Evolutionary conservation across 2,888 invertebrate species (phyloP), one percentile per base, ranked within the genome.

Genomic region (Helicoverpa assulta): DNA sequence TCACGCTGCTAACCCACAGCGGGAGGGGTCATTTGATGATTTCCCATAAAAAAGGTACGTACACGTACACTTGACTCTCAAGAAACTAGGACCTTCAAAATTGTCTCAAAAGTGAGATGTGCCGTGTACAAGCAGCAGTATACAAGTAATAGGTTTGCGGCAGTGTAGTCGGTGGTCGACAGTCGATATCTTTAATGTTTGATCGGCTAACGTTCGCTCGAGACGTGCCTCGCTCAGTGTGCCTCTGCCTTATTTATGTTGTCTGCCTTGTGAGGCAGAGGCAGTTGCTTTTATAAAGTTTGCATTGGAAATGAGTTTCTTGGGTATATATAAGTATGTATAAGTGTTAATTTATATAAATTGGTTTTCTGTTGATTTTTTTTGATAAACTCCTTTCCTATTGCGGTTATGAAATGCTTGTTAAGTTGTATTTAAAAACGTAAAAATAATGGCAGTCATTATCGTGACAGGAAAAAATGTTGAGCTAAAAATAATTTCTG

Each of bases 151-250:
- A 65, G 66, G 61, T 64, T 62, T 70, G 67, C 69, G 59, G 61
- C 60, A 57, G 60, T 69, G 73, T 56, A 72, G 37, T 43, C 43
- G 66, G 77, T 53, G 65, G 64, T 6, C 58, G 70, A 80, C 66
- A 80, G 40, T 65, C 60, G 73, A 73, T 73, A 71, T 79, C 76
- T 75, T 67, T 47, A 66, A 66, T 80, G 79, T 81, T 81, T 68
- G 70, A 75, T 80, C 82, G 40, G 56, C 52, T 47, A 58, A 60
- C 81, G 78, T 60, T 62, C 63, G 70, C 52, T 37, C n/a, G 51
- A 52, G 51, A 76, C 80, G 70, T 55, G 75, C 53, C 69, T 50
- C 40, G 19, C 58, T 1, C 53, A 37, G 51, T 50, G 18, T 64
- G 47, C 65, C 60, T 56, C 56, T 54, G 56, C 62, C 18, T 60